Conservation (phyloP, 2,888 invertebrate species). For the Hipparchia sbordonii region DNA sequence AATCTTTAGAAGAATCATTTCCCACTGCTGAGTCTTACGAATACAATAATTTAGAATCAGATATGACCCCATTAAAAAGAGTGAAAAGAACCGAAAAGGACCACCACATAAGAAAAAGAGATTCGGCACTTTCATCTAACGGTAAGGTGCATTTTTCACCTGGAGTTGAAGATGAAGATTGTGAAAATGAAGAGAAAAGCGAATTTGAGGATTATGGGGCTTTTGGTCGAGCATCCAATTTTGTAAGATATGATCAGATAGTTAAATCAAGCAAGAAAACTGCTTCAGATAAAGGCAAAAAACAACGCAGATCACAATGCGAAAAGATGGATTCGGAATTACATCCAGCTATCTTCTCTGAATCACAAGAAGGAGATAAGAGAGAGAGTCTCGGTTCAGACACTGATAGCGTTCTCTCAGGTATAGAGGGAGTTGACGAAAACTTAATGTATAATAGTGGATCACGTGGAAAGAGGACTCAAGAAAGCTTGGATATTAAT, state of each 20-base stretch:
- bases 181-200: conserved; percentile 74
- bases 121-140: conserved; percentile 59
- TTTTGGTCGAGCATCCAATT: conserved; percentile 55
- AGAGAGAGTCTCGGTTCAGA: conserved; percentile 63
- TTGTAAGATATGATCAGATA: conserved; percentile 34
- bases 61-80: conserved; percentile 64
- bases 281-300: conserved; percentile 11
- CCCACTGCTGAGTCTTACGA: conserved; percentile 60
- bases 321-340: conserved; percentile 26
- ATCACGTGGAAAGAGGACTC: conserved; percentile 55
- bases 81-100: conserved; percentile 67
- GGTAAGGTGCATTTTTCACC: conserved; percentile 66
- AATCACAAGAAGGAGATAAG: conserved; percentile 46
- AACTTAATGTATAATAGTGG: conserved; percentile 68
- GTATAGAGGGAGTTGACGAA: conserved; percentile 68
- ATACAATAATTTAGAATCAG: conserved; percentile 52
- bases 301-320: conserved; percentile 8
- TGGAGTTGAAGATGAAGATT: conserved; percentile 68
- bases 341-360: conserved; percentile 26
- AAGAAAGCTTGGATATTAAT: conserved; percentile 39
- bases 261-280: conserved; percentile 26
- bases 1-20: conserved; percentile 74
- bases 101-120: conserved; percentile 57
- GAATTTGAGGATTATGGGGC: conserved; percentile 77
- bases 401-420: conserved; percentile 66